Conservation (phyloP, 35 echinoderm and acorn worm species). For the Strongylocentrotus purpuratus region DNA sequence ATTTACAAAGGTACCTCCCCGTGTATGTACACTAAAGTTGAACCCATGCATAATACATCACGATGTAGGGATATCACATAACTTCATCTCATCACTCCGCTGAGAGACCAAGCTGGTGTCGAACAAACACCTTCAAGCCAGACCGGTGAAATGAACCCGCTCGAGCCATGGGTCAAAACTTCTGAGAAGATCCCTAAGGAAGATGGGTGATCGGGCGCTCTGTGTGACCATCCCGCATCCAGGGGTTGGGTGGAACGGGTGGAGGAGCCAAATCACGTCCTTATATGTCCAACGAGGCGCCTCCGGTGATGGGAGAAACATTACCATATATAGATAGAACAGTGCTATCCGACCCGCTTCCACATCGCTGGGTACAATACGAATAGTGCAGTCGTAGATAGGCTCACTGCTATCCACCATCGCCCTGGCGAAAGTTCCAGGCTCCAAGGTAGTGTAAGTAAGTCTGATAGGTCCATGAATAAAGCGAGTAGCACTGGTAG, state of each 20-base stretch:
- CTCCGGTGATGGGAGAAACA: background rate
- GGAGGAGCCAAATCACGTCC: background rate
- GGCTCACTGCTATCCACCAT: background rate
- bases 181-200: constrained; percentile 8
- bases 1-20: background rate
- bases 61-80: background rate
- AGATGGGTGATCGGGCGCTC: background rate
- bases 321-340: constrained; percentile 2
- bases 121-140: background rate
- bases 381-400: background rate
- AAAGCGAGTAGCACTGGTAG: background rate
- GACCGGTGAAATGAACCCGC: background rate
- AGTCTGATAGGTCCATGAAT: background rate
- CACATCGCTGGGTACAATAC: background rate
- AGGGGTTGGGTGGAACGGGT: background rate
- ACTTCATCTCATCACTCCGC: background rate
- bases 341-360: constrained; percentile 6
- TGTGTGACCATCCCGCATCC: background rate
- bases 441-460: background rate
- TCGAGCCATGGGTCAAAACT: background rate
- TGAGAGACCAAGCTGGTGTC: background rate
- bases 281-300: constrained; percentile 7
- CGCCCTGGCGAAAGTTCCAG: background rate
- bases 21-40: background rate
- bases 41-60: background rate